Conservation (phyloP, 2,797 vertebrate species). For the Benthosema pterotum region DNA sequence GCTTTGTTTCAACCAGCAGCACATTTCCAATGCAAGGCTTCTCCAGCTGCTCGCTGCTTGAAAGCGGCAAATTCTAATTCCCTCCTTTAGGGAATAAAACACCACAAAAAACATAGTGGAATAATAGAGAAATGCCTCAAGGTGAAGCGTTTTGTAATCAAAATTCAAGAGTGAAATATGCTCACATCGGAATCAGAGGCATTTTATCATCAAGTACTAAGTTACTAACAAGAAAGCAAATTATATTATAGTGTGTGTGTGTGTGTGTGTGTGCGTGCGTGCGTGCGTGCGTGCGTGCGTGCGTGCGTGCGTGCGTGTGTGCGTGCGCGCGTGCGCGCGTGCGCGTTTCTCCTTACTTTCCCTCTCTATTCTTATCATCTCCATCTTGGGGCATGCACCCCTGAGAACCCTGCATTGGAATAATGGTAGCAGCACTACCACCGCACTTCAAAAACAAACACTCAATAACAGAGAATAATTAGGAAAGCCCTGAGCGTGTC, state of each 20-base stretch:
- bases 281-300: no score
- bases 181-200: no score
- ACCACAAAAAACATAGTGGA: neutral
- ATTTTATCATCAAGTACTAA: no score
- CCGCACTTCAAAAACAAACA: slow-evolving; percentile 23
- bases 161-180: no score
- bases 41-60: slow-evolving; percentile 1
- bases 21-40: neutral
- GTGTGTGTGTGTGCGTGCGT: no score
- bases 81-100: neutral
- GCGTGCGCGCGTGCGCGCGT: no score
- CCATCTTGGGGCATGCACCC: slow-evolving; percentile 29
- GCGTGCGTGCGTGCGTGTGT: no score
- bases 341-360: neutral
- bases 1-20: no score
- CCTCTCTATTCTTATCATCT: slow-evolving; percentile 17
- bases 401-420: slow-evolving; percentile 18
- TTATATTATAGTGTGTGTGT: no score
- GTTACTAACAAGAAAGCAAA: no score
- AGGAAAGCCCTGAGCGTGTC: slow-evolving; percentile 17
- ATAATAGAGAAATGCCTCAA: slow-evolving; percentile 1
- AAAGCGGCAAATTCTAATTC: neutral
- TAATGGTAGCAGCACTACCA: slow-evolving; percentile 29
- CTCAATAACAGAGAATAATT: slow-evolving; percentile 47
- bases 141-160: neutral